Evolutionary conservation across 2,888 invertebrate species (phyloP).

Genomic region (Therioaphis trifolii): DNA sequence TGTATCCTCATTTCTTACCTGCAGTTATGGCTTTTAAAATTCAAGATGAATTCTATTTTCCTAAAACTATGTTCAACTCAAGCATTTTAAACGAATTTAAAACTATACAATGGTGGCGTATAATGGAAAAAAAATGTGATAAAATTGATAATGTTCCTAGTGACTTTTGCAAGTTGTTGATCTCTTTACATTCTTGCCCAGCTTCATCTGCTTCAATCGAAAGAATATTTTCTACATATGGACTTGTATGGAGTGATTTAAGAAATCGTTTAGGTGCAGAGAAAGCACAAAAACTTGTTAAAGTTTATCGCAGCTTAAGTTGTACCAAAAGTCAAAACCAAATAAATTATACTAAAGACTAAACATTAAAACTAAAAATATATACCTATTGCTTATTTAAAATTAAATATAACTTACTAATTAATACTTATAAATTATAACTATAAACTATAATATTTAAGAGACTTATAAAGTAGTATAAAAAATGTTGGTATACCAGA

Average conservation of each 20-base stretch:
- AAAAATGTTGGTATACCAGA: no score
- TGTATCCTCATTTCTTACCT: slow-evolving; percentile 3
- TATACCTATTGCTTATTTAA: no score
- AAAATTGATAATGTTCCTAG: slow-evolving; percentile 4
- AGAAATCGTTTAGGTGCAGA: slow-evolving; percentile 8
- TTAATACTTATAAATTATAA: no score
- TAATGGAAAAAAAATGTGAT: slow-evolving; percentile 8
- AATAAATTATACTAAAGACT: no score
- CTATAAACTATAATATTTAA: no score
- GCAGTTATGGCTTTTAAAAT: slow-evolving; percentile 8
- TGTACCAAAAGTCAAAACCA: slow-evolving; percentile 8
- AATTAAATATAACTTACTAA: no score
- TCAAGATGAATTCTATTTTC: neutral
- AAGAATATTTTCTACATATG: slow-evolving; percentile 4
- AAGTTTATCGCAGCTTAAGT: slow-evolving; percentile 8
- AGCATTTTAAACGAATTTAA: slow-evolving; percentile 1
- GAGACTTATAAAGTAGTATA: no score
- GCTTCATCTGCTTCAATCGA: slow-evolving; percentile 4
- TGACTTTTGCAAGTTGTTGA: slow-evolving; percentile 5
- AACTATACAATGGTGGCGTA: slow-evolving; percentile 1
- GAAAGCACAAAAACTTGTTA: slow-evolving; percentile 8
- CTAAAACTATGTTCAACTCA: slow-evolving; percentile 8
- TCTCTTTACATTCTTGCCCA: no score
- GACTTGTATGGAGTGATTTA: slow-evolving; percentile 8
- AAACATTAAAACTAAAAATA: no score